These are phyloP conservation scores for Leucophenga varia DNA, from an alignment of 1,140 invertebrate genomes.

Conservation along the genomic window DNA sequence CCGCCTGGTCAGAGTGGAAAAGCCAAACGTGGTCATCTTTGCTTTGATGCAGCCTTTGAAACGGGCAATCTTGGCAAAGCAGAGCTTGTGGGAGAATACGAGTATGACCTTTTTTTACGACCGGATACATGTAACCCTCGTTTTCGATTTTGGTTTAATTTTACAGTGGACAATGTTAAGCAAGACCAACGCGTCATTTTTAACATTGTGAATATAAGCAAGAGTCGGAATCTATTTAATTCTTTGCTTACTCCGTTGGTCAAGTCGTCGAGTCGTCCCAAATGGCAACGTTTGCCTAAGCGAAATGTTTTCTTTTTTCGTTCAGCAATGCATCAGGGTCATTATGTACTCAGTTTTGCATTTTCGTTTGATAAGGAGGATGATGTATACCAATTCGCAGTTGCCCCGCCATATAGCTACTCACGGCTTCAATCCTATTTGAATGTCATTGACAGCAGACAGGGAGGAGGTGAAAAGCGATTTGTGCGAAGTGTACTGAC, in stretches of 20 bases:
- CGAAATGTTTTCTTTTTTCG: conserved; percentile 91
- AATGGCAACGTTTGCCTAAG: conserved; percentile 85
- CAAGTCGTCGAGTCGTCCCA: conserved; percentile 83
- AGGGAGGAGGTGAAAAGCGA: conserved; percentile 37
- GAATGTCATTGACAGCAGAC: conserved; percentile 67
- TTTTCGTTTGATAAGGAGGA: conserved; percentile 94
- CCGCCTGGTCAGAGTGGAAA: conserved; percentile 93
- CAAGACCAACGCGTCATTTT: conserved; percentile 94
- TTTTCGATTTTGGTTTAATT: conserved; percentile 96
- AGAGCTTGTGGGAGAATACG: conserved; percentile 89
- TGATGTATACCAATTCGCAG: conserved; percentile 89
- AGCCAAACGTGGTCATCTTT: conserved; percentile 78
- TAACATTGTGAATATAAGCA: conserved; percentile 96
- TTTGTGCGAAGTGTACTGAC: conserved; percentile 34
- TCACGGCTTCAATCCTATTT: conserved; percentile 84
- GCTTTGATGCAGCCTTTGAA: conserved; percentile 97
- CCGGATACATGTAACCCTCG: conserved; percentile 95
- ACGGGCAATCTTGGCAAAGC: conserved; percentile 95
- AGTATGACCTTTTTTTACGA: conserved; percentile 95
- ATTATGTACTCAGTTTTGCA: conserved; percentile 91
- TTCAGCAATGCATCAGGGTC: conserved; percentile 84
- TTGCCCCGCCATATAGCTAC: conserved; percentile 94
- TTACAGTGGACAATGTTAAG: conserved; percentile 95
- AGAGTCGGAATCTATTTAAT: conserved; percentile 84
- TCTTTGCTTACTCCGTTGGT: conserved; percentile 92